phyloP scores from a whole-genome alignment of 2,888 invertebrate species.

The Hermodice carunculata region DNA sequence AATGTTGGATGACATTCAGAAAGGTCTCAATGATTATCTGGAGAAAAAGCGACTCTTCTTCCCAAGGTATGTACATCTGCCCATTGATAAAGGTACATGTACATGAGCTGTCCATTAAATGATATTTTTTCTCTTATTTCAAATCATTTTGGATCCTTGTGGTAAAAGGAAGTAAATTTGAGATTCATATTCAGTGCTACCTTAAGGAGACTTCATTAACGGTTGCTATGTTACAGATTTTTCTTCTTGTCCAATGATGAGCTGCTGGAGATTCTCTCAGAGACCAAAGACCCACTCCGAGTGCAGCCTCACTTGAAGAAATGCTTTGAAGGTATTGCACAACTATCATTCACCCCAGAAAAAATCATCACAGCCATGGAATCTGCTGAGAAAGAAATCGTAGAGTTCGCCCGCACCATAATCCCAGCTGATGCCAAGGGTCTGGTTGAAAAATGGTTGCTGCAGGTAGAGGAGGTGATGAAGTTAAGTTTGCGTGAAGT shows the following conservation, averaged over 20 bases:
- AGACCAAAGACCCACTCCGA: slow-evolving; percentile 68
- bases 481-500: slow-evolving; percentile 62
- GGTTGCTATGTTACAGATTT: slow-evolving; percentile 61
- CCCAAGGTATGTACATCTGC: slow-evolving; percentile 54
- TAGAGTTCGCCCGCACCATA: slow-evolving; percentile 58
- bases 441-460: slow-evolving; percentile 67
- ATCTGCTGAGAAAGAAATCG: slow-evolving; percentile 67
- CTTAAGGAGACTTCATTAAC: background rate
- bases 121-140: too few relatives aligned
- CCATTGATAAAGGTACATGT: background rate
- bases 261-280: slow-evolving; percentile 68
- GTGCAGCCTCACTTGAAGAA: slow-evolving; percentile 70
- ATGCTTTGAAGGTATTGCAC: slow-evolving; percentile 69
- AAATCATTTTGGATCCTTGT: too few relatives aligned
- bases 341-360: slow-evolving; percentile 60
- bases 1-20: slow-evolving; percentile 68
- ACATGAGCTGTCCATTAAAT: too few relatives aligned
- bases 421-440: slow-evolving; percentile 65
- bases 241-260: slow-evolving; percentile 69
- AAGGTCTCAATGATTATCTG: slow-evolving; percentile 67
- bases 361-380: slow-evolving; percentile 68
- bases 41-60: slow-evolving; percentile 69
- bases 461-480: slow-evolving; percentile 69
- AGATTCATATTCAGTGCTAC: background rate
- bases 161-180: too few relatives aligned